Evolutionary conservation across 2,888 invertebrate genomes (phyloP).

Genomic region (Gortyna flavago): DNA sequence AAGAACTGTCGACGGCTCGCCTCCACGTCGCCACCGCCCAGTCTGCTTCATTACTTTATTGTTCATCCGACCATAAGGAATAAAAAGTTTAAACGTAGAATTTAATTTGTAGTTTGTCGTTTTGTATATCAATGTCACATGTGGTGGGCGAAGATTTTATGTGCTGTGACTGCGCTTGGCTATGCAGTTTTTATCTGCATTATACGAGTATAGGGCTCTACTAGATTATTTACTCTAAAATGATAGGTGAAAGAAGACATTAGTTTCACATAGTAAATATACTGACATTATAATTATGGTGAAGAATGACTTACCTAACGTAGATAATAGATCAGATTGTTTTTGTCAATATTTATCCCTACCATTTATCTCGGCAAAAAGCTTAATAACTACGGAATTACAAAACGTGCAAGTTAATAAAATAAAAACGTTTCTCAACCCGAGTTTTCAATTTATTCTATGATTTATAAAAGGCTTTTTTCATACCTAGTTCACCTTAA

Average conservation of each 20-base stretch:
- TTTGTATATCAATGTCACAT: slow-evolving; percentile 41
- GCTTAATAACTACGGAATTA: not conserved
- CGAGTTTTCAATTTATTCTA: not conserved
- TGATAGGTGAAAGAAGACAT: no score
- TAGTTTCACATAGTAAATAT: not conserved
- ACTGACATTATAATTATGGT: not conserved
- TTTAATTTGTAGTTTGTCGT: slow-evolving; percentile 54
- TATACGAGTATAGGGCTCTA: not conserved
- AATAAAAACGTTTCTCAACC: not conserved
- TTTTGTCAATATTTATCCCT: not conserved
- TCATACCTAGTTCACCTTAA: not conserved
- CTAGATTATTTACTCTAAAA: not conserved
- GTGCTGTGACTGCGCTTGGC: not conserved
- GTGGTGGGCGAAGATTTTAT: slow-evolving; percentile 21
- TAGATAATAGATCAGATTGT: not conserved
- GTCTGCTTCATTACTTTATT: slow-evolving; percentile 86
- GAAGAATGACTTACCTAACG: not conserved
- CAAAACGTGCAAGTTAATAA: not conserved
- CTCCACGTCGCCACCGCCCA: slow-evolving; percentile 78
- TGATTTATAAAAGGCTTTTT: not conserved
- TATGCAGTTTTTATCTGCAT: not conserved
- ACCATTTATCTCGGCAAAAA: not conserved
- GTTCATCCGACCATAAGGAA: slow-evolving; percentile 80
- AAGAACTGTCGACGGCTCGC: slow-evolving; percentile 82
- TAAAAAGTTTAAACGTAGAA: slow-evolving; percentile 72